Conservation (phyloP, 2,888 invertebrate genomes). For the Dermolepida albohirtum region DNA sequence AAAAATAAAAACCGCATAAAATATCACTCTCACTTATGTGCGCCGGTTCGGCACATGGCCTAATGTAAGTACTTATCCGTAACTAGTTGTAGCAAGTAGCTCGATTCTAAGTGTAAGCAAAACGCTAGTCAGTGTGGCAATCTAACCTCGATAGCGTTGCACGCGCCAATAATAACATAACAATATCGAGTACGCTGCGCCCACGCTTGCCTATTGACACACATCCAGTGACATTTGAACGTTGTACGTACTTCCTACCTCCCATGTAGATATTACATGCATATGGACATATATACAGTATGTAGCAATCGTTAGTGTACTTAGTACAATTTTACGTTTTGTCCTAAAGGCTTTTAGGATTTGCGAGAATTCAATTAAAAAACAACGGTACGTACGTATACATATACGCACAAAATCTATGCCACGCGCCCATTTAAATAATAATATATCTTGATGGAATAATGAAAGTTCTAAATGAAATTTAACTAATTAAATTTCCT, state of each 20-base stretch:
- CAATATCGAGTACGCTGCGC: constrained; percentile 59
- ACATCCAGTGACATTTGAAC: constrained; percentile 57
- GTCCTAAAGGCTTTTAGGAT: too few species aligned
- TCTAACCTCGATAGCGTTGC: constrained; percentile 56
- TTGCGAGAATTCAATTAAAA: too few species aligned
- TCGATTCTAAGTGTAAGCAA: constrained; percentile 47
- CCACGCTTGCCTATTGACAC: constrained; percentile 57
- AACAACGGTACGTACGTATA: too few species aligned
- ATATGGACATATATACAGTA: constrained; percentile 1
- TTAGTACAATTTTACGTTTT: neutral
- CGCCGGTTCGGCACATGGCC: constrained; percentile 25
- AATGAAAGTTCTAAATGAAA: too few species aligned
- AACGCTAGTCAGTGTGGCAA: constrained; percentile 51
- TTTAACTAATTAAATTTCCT: too few species aligned
- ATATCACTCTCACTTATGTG: constrained; percentile 33
- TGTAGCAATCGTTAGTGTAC: constrained; percentile 1
- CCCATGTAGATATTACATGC: constrained; percentile 26
- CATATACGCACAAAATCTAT: too few species aligned
- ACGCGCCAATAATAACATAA: constrained; percentile 59
- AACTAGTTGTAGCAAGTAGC: constrained; percentile 45
- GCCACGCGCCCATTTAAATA: too few species aligned
- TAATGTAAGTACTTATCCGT: constrained; percentile 42
- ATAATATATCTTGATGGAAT: too few species aligned
- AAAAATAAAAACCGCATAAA: constrained; percentile 40
- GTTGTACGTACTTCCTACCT: constrained; percentile 52